phyloP scores from a whole-genome alignment of 2,113 vertebrate genomes.

The Lepus europaeus region DNA sequence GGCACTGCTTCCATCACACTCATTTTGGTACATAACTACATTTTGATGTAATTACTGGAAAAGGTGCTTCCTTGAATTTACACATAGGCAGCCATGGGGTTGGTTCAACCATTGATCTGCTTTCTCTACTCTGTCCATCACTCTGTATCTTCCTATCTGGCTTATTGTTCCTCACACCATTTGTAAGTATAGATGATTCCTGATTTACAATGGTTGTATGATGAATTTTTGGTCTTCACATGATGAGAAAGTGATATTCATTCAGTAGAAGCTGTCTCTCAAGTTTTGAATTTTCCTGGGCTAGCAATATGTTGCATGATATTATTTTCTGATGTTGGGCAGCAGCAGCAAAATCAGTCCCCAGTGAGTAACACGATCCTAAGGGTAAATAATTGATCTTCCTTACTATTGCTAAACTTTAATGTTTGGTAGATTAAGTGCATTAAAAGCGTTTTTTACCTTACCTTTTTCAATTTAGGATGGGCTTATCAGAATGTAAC shows the following conservation, averaged over 20 bases:
- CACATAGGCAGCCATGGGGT: too few relatives aligned
- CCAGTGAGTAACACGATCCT: too few relatives aligned
- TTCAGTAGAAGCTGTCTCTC: neutral
- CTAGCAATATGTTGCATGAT: neutral
- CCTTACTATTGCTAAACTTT: too few relatives aligned
- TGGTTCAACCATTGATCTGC: too few relatives aligned
- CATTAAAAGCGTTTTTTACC: neutral
- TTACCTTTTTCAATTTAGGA: neutral
- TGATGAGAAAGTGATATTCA: neutral
- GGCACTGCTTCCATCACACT: neutral
- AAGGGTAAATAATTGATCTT: neutral
- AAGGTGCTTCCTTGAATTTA: neutral
- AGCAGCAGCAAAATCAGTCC: neutral
- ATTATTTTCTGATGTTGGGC: too few relatives aligned
- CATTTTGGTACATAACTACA: neutral
- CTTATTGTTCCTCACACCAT: neutral
- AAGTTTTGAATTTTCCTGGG: neutral
- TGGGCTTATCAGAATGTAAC: neutral
- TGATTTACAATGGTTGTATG: too few relatives aligned
- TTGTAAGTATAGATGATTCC: neutral
- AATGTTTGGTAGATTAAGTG: neutral
- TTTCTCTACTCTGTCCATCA: too few relatives aligned
- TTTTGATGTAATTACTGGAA: neutral
- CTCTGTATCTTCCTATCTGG: neutral
- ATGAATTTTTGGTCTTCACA: neutral